These are phyloP conservation scores for Epinotia bilunana DNA, from an alignment of 2,888 invertebrate species.

Conservation along the genomic window DNA sequence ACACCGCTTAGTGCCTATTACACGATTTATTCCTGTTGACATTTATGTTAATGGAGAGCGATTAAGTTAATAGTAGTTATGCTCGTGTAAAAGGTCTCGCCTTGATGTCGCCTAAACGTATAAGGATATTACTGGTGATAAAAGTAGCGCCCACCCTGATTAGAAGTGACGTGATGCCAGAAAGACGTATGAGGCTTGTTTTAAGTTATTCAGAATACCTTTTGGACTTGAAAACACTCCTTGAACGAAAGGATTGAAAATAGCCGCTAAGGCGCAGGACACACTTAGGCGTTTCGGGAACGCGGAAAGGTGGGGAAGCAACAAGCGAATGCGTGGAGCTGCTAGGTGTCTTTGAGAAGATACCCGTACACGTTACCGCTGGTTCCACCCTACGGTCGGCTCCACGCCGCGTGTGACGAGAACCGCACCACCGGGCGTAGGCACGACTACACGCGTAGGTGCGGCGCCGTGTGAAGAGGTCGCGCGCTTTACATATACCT, in stretches of 20 bases:
- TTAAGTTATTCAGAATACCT: neutral
- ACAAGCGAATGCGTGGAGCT: too few species aligned
- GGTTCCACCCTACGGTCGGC: too few species aligned
- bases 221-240: constrained; percentile 9
- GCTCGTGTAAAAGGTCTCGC: constrained; percentile 55
- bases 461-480: too few species aligned
- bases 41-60: constrained; percentile 54
- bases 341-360: too few species aligned
- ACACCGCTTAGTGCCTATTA: constrained; percentile 44
- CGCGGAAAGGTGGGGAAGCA: too few species aligned
- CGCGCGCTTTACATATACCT: too few species aligned
- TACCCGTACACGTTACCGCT: too few species aligned
- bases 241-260: neutral
- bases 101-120: constrained; percentile 49
- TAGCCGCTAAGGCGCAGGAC: neutral
- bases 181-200: neutral
- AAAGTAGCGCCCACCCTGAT: constrained; percentile 57
- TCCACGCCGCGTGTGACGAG: too few species aligned
- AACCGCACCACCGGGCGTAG: too few species aligned
- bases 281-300: too few species aligned
- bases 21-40: constrained; percentile 41
- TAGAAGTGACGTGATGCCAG: constrained; percentile 38
- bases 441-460: too few species aligned
- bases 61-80: constrained; percentile 54
- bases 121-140: constrained; percentile 56